Evolutionary conservation across 2,797 vertebrate genomes (phyloP).

Genomic region (Poecile montanus): DNA sequence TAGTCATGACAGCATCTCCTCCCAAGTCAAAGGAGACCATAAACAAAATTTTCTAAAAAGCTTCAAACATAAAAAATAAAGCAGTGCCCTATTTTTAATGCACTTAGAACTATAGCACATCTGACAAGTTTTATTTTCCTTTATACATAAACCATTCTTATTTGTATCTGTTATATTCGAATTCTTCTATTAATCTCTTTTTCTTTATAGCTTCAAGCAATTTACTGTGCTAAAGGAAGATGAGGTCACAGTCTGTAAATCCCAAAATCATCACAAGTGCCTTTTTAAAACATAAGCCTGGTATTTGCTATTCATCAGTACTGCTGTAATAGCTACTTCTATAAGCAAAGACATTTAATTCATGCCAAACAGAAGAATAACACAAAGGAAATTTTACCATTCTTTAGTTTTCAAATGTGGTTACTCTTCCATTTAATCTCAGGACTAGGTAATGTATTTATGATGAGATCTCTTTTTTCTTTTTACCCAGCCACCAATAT

Average conservation of each 20-base stretch:
- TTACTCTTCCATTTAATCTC: neutral
- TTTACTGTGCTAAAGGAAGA: conserved; percentile 13
- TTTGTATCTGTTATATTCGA: neutral
- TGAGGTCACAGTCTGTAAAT: neutral
- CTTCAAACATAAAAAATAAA: neutral
- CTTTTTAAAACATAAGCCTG: conserved; percentile 9
- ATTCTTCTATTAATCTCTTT: neutral
- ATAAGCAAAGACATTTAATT: neutral
- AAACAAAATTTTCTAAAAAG: neutral
- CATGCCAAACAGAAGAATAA: neutral
- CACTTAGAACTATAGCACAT: neutral
- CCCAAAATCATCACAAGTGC: neutral
- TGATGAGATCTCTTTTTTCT: neutral
- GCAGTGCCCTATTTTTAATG: neutral
- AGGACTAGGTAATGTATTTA: neutral
- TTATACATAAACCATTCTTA: neutral
- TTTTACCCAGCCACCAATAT: neutral
- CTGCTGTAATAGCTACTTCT: neutral
- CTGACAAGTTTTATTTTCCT: conserved; percentile 18
- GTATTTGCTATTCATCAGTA: neutral
- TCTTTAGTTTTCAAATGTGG: neutral
- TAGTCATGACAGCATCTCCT: neutral
- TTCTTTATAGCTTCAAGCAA: neutral
- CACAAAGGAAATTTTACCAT: neutral
- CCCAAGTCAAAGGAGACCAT: neutral